phyloP scores from a whole-genome alignment of 2,113 vertebrate genomes.

The Notothenia coriiceps region DNA sequence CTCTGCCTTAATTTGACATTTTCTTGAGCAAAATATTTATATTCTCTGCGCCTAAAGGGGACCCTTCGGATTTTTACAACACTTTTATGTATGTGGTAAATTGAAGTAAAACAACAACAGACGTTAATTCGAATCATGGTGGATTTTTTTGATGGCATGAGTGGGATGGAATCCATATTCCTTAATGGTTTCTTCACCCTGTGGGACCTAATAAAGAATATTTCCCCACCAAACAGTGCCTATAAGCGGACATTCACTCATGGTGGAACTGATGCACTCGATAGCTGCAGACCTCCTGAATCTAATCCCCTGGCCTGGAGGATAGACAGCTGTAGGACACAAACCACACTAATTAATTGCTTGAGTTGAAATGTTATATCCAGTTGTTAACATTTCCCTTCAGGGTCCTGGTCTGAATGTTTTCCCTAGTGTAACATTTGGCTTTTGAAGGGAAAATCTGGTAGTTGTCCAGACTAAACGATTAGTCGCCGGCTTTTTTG shows the following conservation, averaged over 20 bases:
- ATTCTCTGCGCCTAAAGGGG: conserved; percentile 29
- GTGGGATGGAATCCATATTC: conserved; percentile 56
- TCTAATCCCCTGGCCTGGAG: conserved; percentile 44
- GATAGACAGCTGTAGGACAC: conserved; percentile 48
- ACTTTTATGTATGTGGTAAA: conserved; percentile 51
- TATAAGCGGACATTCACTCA: conserved; percentile 17
- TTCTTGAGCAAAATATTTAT: conserved; percentile 49
- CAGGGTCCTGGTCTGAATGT: conserved; percentile 68
- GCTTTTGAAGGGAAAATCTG: conserved; percentile 37
- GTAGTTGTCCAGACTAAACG: background rate
- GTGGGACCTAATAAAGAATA: conserved; percentile 45
- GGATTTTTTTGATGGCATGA: conserved; percentile 49
- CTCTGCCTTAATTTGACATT: conserved; percentile 60
- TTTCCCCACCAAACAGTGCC: conserved; percentile 20
- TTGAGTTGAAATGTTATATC: conserved; percentile 86
- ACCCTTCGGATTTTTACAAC: conserved; percentile 27
- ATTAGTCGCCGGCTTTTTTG: no score
- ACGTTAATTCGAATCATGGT: conserved; percentile 61
- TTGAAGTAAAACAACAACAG: conserved; percentile 55
- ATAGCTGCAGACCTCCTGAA: conserved; percentile 42
- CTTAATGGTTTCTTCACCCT: conserved; percentile 58
- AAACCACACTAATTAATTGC: conserved; percentile 87
- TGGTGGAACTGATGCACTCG: conserved; percentile 25
- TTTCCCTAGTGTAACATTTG: conserved; percentile 78
- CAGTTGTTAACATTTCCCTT: conserved; percentile 86